These are phyloP conservation scores for Danionella cerebrum DNA, from an alignment of 2,113 vertebrate species.

Conservation along the genomic window DNA sequence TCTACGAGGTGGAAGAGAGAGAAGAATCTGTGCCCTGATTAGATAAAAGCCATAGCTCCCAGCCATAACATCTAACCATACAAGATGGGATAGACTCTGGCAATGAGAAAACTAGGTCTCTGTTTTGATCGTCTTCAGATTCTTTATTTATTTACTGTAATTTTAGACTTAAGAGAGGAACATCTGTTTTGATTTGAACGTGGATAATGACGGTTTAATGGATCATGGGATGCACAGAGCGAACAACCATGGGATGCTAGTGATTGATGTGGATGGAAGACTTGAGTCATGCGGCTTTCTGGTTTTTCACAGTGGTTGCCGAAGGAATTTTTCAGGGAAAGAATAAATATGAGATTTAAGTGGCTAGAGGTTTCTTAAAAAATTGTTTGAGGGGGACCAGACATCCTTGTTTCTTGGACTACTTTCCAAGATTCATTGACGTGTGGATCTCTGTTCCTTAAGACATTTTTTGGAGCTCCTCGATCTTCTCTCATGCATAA, in stretches of 20 bases:
- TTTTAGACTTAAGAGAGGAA: slow-evolving; percentile 1
- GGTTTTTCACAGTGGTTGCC: neutral
- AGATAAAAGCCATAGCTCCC: slow-evolving; percentile 24
- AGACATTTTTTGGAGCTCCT: no score
- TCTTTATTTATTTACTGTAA: slow-evolving; percentile 14
- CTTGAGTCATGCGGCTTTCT: slow-evolving; percentile 5
- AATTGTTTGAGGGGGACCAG: no score
- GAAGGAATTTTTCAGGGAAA: neutral
- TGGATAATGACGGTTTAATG: slow-evolving; percentile 5
- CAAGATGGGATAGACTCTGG: slow-evolving; percentile 7
- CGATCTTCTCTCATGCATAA: no score
- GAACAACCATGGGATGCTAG: neutral
- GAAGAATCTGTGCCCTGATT: slow-evolving; percentile 19
- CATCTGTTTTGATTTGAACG: neutral
- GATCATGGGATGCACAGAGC: neutral
- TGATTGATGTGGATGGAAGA: neutral
- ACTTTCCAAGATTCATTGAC: no score
- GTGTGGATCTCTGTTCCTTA: no score
- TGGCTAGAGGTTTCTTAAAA: neutral
- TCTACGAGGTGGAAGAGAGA: slow-evolving; percentile 24
- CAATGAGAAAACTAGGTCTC: slow-evolving; percentile 16
- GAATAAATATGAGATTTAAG: slow-evolving; percentile 1
- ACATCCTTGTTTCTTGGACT: no score
- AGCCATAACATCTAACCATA: slow-evolving; percentile 21
- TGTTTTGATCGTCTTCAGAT: neutral